Percentiles rank a stretch among this genome's conserved stretches.
Conservation (phyloP, 1,140 invertebrate species). For the Eciton burchellii region DNA sequence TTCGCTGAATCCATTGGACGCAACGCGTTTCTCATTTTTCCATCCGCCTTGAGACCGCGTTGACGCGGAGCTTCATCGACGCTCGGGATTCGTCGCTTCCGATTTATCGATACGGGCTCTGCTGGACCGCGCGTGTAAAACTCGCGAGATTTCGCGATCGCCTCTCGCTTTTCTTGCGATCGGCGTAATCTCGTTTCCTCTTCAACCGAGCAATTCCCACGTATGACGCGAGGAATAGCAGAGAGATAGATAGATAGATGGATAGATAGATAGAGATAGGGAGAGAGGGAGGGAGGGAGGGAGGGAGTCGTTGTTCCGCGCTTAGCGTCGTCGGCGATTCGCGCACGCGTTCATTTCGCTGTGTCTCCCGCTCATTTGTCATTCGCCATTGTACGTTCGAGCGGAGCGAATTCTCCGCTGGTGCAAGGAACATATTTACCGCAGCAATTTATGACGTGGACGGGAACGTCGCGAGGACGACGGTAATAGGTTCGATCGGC, state of each 20-base stretch:
- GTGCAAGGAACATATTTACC: conserved; percentile 53
- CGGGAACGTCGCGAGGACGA: conserved; percentile 32
- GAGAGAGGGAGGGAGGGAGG: conserved; percentile 5
- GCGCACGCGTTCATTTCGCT: conserved; percentile 12
- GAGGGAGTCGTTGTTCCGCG: conserved; percentile 31
- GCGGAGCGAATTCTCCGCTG: conserved; percentile 49
- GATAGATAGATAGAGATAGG: no score
- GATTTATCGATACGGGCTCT: no score
- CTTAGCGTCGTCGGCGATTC: conserved; percentile 58
- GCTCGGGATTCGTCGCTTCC: no score
- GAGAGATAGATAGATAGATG: no score
- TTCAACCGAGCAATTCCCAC: conserved; percentile 51
- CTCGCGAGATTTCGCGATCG: neutral
- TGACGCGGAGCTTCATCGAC: no score
- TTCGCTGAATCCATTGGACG: no score
- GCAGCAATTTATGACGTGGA: conserved; percentile 62
- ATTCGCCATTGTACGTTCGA: conserved; percentile 57
- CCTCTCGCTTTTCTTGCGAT: neutral
- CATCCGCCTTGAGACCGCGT: no score
- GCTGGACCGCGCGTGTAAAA: no score
- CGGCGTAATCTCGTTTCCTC: conserved; percentile 49
- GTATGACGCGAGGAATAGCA: neutral
- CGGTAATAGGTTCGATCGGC: conserved; percentile 46
- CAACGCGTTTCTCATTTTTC: no score
- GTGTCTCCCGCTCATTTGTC: conserved; percentile 59